These are phyloP conservation scores for Platypus cylindrus DNA, from an alignment of 2,888 invertebrate genomes.

Conservation along the genomic window DNA sequence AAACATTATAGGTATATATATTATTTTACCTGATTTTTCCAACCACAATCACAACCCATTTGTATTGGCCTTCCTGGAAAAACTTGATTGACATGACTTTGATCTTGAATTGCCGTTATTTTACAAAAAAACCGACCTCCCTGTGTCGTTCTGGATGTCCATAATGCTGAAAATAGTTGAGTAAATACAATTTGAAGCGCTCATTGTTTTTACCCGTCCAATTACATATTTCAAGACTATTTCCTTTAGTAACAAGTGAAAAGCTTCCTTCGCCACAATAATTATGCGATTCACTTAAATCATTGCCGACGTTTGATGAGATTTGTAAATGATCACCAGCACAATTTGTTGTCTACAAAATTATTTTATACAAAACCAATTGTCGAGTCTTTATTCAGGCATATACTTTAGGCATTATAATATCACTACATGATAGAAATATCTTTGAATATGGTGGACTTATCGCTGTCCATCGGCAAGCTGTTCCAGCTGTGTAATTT, in stretches of 20 bases:
- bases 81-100: neutral
- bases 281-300: constrained; percentile 34
- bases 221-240: constrained; percentile 27
- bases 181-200: no score
- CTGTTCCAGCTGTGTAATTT: constrained; percentile 29
- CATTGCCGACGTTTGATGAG: constrained; percentile 38
- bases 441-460: constrained; percentile 37
- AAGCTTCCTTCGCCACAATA: constrained; percentile 43
- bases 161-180: constrained; percentile 30
- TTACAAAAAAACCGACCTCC: constrained; percentile 43
- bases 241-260: constrained; percentile 23
- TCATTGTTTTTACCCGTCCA: no score
- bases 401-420: constrained; percentile 11
- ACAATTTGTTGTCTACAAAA: constrained; percentile 37
- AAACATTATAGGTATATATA: neutral
- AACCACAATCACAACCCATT: constrained; percentile 10
- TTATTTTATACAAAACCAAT: neutral
- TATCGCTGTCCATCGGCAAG: constrained; percentile 40
- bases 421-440: constrained; percentile 35
- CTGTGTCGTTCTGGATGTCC: constrained; percentile 23
- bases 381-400: neutral
- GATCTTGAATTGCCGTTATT: constrained; percentile 22
- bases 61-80: constrained; percentile 6
- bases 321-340: constrained; percentile 37
- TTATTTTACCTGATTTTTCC: constrained; percentile 11